Conservation (phyloP, 2,888 invertebrate species). For the Apamea anceps region DNA sequence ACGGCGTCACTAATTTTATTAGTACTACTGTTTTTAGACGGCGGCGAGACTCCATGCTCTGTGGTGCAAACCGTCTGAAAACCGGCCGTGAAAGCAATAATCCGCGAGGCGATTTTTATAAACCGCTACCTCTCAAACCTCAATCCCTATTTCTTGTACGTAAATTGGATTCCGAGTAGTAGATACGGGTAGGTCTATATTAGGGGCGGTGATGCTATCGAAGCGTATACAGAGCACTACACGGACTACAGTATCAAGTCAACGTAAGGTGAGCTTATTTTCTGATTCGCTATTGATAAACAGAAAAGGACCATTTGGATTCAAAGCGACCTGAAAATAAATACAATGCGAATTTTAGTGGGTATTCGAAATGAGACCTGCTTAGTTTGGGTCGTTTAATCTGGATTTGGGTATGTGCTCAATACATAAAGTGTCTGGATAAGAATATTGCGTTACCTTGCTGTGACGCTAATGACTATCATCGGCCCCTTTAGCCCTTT, state of each 20-base stretch:
- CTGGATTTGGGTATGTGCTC: neutral
- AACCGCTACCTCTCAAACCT: constrained; percentile 62
- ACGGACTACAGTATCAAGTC: constrained; percentile 43
- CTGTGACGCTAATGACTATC: neutral
- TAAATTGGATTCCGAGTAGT: constrained; percentile 88
- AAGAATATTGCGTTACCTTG: constrained; percentile 4
- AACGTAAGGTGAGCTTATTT: constrained; percentile 66
- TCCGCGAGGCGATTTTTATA: neutral
- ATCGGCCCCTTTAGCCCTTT: neutral
- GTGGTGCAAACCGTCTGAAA: neutral
- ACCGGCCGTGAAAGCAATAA: neutral
- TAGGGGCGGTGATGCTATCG: constrained; percentile 79
- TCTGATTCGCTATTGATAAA: constrained; percentile 65
- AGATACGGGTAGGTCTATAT: constrained; percentile 85
- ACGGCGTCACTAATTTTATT: neutral
- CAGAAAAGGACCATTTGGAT: constrained; percentile 54
- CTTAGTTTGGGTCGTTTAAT: constrained; percentile 16
- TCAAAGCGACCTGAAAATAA: constrained; percentile 38
- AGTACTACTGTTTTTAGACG: neutral
- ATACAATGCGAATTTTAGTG: constrained; percentile 49
- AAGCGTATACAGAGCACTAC: constrained; percentile 73
- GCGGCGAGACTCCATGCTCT: neutral
- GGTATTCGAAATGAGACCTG: constrained; percentile 32
- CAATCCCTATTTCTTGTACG: constrained; percentile 75
- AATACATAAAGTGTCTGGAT: neutral